These are phyloP conservation scores for Axea sp. DNA, from an alignment of 2,888 invertebrate species.

Conservation along the genomic window DNA sequence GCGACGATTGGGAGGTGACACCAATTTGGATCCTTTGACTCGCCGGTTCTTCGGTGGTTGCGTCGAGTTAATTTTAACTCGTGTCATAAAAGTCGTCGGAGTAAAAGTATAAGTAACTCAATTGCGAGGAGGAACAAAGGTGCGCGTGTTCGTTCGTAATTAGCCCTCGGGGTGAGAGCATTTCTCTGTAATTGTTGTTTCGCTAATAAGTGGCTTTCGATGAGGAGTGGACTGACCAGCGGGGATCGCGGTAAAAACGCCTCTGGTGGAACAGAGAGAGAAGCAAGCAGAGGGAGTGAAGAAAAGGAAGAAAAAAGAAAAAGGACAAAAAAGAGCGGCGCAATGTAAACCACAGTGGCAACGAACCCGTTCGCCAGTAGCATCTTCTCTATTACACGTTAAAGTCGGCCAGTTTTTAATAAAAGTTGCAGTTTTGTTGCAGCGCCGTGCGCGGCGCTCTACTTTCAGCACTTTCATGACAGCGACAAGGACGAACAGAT, in stretches of 20 bases:
- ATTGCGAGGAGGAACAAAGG: constrained; percentile 31
- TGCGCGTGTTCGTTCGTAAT: constrained; percentile 5
- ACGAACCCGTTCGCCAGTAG: constrained; percentile 60
- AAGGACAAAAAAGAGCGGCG: constrained; percentile 21
- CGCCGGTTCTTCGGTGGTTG: no score
- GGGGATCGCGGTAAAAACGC: constrained; percentile 6
- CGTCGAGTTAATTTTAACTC: no score
- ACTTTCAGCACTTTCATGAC: constrained; percentile 75
- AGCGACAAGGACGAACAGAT: constrained; percentile 62
- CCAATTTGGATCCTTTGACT: no score
- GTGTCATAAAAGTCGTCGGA: constrained; percentile 12
- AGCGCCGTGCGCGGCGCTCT: constrained; percentile 68
- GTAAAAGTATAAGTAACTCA: constrained; percentile 38
- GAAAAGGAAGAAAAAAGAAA: constrained; percentile 13
- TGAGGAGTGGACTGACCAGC: constrained; percentile 38
- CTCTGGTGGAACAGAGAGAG: constrained; percentile 10
- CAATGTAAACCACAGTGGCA: constrained; percentile 62
- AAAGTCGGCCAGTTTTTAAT: constrained; percentile 74
- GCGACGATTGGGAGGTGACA: no score
- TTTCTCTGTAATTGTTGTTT: constrained; percentile 52
- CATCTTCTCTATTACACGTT: constrained; percentile 63
- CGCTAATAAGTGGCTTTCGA: constrained; percentile 53
- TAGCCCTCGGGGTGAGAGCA: constrained; percentile 30
- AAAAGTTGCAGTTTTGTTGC: constrained; percentile 72
- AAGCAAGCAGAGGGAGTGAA: constrained; percentile 2